These are phyloP conservation scores for Galago senegalensis DNA, from an alignment of 2,797 vertebrate genomes.

Conservation along the genomic window DNA sequence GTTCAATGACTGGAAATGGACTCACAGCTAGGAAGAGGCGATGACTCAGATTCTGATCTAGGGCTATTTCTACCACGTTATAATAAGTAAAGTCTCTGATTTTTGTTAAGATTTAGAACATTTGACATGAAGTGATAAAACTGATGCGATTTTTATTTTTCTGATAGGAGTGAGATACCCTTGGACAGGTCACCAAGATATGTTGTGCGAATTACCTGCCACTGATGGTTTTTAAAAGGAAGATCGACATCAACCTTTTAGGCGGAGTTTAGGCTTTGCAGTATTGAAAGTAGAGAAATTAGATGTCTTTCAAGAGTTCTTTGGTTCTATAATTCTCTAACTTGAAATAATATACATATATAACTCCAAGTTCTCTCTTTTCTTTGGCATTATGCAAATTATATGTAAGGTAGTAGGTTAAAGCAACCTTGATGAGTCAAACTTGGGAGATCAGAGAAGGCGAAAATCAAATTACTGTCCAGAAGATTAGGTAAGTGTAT, in stretches of 20 bases:
- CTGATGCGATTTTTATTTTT: background rate
- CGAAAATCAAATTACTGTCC: background rate
- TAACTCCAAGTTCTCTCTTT: slow-evolving; percentile 2
- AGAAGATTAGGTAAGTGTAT: background rate
- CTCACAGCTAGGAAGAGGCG: background rate
- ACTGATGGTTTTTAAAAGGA: background rate
- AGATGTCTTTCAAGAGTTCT: background rate
- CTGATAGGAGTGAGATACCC: background rate
- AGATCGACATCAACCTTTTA: background rate
- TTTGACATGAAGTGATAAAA: background rate
- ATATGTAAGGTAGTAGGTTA: background rate
- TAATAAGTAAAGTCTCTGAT: background rate
- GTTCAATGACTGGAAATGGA: background rate
- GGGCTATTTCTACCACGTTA: background rate
- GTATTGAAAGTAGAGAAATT: background rate
- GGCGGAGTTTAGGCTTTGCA: background rate
- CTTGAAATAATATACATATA: background rate
- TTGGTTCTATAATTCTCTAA: background rate
- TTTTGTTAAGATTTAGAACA: background rate
- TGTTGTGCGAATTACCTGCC: background rate
- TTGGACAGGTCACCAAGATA: background rate
- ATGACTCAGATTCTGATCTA: background rate
- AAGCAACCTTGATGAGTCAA: background rate
- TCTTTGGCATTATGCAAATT: background rate
- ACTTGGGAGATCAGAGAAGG: background rate